Base-by-base conservation (phyloP, 2,113 vertebrate species). In the Phyllostomus hastatus region DNA sequence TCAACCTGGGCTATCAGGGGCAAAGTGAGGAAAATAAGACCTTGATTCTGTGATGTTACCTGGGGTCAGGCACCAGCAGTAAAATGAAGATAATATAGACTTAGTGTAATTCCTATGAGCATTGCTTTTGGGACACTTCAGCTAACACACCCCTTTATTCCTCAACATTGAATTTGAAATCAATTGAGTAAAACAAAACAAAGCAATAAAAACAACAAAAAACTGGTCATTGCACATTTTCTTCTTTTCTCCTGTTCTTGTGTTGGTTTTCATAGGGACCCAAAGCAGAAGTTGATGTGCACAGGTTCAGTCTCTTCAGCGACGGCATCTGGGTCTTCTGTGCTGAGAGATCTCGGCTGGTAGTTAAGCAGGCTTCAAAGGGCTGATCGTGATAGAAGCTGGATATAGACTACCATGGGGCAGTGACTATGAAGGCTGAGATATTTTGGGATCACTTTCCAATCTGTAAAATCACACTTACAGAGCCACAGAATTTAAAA, bases 91-190 rank as follows among this genome's bases (percentile, higher is more conserved):
- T 38, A 73, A 46, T 5, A n/a, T 10, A 57, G 69, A 67, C 16
- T 38, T 69, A 5, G 20, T 52, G 35, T 31, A 72, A 38, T 88
- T 78, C 38, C 31, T 38, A 1, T 20, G 14, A 41, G 57, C n/a
- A 31, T 50, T 75, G 24, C 41, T 5, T 48, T 66, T 38, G 54
- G 59, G 15, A 59, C 33, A 33, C 43, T 41, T 31, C 4, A 64
- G 64, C 43, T 54, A 72, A 57, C 35, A 61, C 7, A 10, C 10
- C 3, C 0, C 66, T 90, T 10, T 50, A 16, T 80, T 88, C 12
- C 41, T 73, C 43, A 66, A 54, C 88, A n/a, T 19, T 88, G 52
- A 54, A 93, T 76, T 80, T n/a, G 41, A 75, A 82, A 54, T 66
- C 33, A 72, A 7, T 59, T 14, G 10, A 31, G 59, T 31, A 28